These are phyloP conservation scores for Sussaba pulchella DNA, from an alignment of 2,888 invertebrate genomes.

Conservation along the genomic window DNA sequence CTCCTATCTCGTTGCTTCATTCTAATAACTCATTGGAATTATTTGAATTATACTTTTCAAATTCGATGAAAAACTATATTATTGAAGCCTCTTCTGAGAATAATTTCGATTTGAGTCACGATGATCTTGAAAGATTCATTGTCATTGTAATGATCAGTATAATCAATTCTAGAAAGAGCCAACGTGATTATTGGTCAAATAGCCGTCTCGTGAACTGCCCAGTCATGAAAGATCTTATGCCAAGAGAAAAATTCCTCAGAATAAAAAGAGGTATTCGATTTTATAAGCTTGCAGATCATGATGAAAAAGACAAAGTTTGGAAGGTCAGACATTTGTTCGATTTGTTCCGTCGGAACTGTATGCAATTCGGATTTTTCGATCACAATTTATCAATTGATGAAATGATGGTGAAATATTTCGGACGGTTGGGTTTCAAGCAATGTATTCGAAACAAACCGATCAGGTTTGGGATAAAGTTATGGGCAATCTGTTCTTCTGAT, in stretches of 20 bases:
- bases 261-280: conserved; percentile 39
- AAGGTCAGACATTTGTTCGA: conserved; percentile 36
- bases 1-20: too few relatives aligned
- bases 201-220: not conserved
- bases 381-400: conserved; percentile 52
- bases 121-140: not conserved
- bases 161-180: not conserved
- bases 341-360: conserved; percentile 35
- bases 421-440: conserved; percentile 33
- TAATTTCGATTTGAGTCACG: not conserved
- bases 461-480: conserved; percentile 40
- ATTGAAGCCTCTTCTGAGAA: not conserved
- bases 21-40: too few relatives aligned
- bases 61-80: not conserved
- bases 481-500: conserved; percentile 32
- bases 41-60: not conserved
- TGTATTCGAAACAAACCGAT: conserved; percentile 41
- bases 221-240: conserved; percentile 22
- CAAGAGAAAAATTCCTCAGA: conserved; percentile 24
- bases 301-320: conserved; percentile 38
- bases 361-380: conserved; percentile 46
- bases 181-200: conserved; percentile 31
- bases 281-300: conserved; percentile 18
- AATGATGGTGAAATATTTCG: conserved; percentile 52
- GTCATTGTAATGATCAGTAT: not conserved